Evolutionary conservation across 2,113 vertebrate genomes (phyloP).

Genomic region (Salvelinus namaycush): DNA sequence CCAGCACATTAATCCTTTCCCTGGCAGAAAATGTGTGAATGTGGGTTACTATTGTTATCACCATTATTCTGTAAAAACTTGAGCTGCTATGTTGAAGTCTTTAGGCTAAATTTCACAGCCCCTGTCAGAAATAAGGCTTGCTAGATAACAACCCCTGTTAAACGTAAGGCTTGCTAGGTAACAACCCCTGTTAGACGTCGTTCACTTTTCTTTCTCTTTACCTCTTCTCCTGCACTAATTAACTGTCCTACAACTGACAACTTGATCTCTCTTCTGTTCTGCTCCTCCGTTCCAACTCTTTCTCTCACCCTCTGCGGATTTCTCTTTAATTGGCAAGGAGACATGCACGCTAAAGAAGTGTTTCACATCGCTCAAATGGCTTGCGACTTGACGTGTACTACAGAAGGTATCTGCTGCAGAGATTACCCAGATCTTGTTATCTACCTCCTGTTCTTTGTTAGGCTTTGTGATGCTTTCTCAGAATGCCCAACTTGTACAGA

Average conservation of each 20-base stretch:
- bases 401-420: slow-evolving; percentile 89
- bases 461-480: neutral
- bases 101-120: no score
- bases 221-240: slow-evolving; percentile 14
- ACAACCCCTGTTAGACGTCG: neutral
- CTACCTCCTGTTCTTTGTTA: neutral
- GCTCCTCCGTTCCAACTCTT: slow-evolving; percentile 10
- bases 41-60: no score
- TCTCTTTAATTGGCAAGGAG: slow-evolving; percentile 79
- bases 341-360: slow-evolving; percentile 81
- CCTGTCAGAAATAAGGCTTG: neutral
- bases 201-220: slow-evolving; percentile 12
- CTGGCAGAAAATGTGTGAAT: no score
- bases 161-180: neutral
- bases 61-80: no score
- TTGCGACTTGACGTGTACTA: slow-evolving; percentile 85
- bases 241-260: slow-evolving; percentile 19
- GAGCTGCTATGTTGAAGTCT: no score
- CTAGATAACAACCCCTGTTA: neutral
- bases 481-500: neutral
- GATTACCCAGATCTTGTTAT: slow-evolving; percentile 55
- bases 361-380: slow-evolving; percentile 88
- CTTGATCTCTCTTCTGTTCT: slow-evolving; percentile 34
- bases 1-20: no score
- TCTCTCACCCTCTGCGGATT: slow-evolving; percentile 64